Evolutionary conservation across 2,888 invertebrate genomes (phyloP), one percentile per base, ranked within the genome.

Genomic region (Mallateleia sp.): DNA sequence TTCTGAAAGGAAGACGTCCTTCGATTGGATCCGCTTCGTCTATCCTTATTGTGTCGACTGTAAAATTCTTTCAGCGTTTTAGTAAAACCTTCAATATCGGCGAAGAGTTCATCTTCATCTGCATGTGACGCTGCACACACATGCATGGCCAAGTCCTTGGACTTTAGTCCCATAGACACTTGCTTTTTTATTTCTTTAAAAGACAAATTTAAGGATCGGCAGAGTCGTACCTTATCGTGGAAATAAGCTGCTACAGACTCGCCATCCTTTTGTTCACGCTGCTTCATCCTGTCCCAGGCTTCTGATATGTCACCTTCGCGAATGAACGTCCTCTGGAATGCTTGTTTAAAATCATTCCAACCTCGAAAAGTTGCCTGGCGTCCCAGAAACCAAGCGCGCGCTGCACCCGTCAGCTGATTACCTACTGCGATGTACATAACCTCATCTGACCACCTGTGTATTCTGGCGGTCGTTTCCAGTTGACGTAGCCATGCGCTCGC

Each of bases 91-190:
- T 56, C 56, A 28, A 56, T 28, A 15, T 25, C 25, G n/a, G 56
- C 64, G n/a, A 64, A 64, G 18, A 64, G 45, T 6, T 64, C 64
- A 14, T 64, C 64, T n/a, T 64, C 64, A 15, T 64, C 42, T 8
- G 15, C 25, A 45, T 64, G 64, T 8, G 6, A 7, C 15, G 42
- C 45, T 14, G 64, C 64, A n/a, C 64, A 1, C 9, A 45, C 64
- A 11, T 64, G 45, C 45, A 45, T 42, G 2, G 42, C 56, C 22
- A 50, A 50, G 11, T 50, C 50, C 50, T 50, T 50, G 11, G 50
- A 50, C 14, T 9, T 2, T 24, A 50, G 9, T 20, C 50, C 50
- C 50, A 50, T 3, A 6, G 15, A 22, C 6, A 50, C 50, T 22
- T 50, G 50, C 9, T 22, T 50, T 9, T 50, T 50, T 8, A 50